Evolutionary conservation across 2,888 invertebrate species (phyloP), one percentile per base, ranked within the genome.

Genomic region (Leuctra nigra): DNA sequence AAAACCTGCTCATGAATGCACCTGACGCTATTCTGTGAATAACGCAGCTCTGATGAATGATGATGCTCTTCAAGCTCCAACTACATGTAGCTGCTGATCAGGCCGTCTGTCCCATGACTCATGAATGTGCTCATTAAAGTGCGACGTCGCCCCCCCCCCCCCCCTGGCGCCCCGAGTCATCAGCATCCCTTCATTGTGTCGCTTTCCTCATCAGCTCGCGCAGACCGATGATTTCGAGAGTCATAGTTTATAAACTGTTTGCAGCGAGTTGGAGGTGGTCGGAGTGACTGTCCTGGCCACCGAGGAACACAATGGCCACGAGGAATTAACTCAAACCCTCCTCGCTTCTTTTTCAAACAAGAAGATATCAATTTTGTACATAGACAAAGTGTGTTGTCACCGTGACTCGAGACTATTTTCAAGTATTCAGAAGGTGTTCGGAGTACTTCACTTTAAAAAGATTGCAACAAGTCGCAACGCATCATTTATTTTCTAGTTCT

Each of bases 171-270:
- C 18, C 20, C 23, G 18, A 44, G 22, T 11, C 22, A 23, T 44
- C 22, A 20, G 11, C 44, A 11, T 23, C n/a, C n/a, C n/a, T n/a
- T 44, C 44, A 44, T 44, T 44, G 20, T 23, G 23, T 16, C 44
- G 7, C 44, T n/a, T 23, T 44, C n/a, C 44, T 44, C 44, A 44
- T 44, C 39, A 39, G 6, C 39, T 20, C 23, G 22, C n/a, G 22
- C 35, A 4, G 20, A 2, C 35, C 18, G 18, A 18, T 7, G 11
- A 41, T 18, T 11, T 41, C 41, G 18, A 41, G 36, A 50, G 50
- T 50, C 50, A 50, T 50, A 18, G 18, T 50, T 50, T 50, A 50
- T 50, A 50, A 50, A 50, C 50, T 50, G 50, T 29, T 33, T 29
- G 50, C 20, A 33, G 33, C 35, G 35, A 48, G 25, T 24, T n/a